Evolutionary conservation across 2,113 vertebrate genomes (phyloP).

Genomic region (Halichoerus grypus): DNA sequence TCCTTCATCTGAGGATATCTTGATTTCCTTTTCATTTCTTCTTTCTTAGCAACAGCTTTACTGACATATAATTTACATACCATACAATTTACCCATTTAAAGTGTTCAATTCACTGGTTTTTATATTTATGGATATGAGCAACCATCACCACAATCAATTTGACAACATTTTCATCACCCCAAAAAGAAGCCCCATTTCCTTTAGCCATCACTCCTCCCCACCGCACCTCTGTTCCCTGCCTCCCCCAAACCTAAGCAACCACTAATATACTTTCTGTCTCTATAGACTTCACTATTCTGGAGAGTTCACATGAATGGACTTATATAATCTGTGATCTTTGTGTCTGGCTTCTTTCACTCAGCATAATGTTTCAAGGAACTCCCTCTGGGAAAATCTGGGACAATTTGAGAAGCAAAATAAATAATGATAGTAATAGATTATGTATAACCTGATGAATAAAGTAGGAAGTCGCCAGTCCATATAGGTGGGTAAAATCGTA

Average conservation of each 20-base stretch:
- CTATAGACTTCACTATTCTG: background rate
- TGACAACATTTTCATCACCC: slow-evolving; percentile 14
- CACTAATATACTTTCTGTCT: background rate
- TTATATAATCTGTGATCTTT: background rate
- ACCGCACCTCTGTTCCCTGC: background rate
- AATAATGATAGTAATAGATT: background rate
- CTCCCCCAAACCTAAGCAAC: background rate
- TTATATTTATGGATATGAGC: background rate
- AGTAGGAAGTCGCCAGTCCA: background rate
- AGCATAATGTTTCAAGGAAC: background rate
- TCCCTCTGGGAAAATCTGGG: background rate
- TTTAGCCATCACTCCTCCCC: background rate
- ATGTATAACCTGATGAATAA: background rate
- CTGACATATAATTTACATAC: background rate
- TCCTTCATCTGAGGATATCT: background rate
- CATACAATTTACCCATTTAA: background rate
- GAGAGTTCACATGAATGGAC: slow-evolving; percentile 17
- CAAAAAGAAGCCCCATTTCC: background rate
- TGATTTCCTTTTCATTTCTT: background rate
- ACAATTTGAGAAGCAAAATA: background rate
- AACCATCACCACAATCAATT: background rate
- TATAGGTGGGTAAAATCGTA: background rate
- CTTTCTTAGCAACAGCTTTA: background rate
- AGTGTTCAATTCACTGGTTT: background rate
- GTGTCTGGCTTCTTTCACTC: background rate